A percentile compares a stretch with the other conserved stretches of the same genome.
phyloP scores from a whole-genome alignment of 1,140 invertebrate genomes.

The Monochamus saltuarius region DNA sequence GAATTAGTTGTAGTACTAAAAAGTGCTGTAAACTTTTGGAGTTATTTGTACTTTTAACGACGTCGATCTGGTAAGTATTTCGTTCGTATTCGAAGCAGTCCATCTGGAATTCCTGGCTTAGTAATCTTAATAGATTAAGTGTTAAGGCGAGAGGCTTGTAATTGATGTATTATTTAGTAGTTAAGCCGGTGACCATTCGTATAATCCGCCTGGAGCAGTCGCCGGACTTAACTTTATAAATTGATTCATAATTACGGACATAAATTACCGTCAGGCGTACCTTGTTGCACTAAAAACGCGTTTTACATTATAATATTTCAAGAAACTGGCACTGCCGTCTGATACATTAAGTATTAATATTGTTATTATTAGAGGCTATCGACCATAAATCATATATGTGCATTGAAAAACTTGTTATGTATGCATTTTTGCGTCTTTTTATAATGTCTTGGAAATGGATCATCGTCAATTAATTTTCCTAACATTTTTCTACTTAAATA shows the following conservation, averaged over 20 bases:
- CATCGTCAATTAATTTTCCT: too few species aligned
- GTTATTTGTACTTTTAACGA: too few species aligned
- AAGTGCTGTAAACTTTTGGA: too few species aligned
- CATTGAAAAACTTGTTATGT: too few species aligned
- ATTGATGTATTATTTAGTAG: constrained; percentile 32
- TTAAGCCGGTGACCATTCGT: constrained; percentile 27
- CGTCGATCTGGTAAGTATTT: too few species aligned
- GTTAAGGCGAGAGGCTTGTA: constrained; percentile 27
- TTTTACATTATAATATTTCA: constrained; percentile 17
- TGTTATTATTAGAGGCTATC: constrained; percentile 6
- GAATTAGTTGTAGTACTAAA: too few species aligned
- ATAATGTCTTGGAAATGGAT: too few species aligned
- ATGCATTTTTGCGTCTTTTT: too few species aligned
- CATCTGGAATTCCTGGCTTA: not conserved
- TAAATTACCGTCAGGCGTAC: constrained; percentile 24
- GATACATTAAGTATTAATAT: constrained; percentile 16
- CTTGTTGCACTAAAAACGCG: constrained; percentile 24
- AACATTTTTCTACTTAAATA: too few species aligned
- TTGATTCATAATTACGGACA: constrained; percentile 28
- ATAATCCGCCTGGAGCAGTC: constrained; percentile 19
- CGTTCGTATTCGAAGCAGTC: not conserved
- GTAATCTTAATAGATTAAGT: constrained; percentile 32
- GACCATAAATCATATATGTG: not conserved
- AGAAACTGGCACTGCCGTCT: not conserved
- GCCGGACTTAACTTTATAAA: constrained; percentile 21